phyloP scores from a whole-genome alignment of 2,888 invertebrate species.

The Pheosia tremula region DNA sequence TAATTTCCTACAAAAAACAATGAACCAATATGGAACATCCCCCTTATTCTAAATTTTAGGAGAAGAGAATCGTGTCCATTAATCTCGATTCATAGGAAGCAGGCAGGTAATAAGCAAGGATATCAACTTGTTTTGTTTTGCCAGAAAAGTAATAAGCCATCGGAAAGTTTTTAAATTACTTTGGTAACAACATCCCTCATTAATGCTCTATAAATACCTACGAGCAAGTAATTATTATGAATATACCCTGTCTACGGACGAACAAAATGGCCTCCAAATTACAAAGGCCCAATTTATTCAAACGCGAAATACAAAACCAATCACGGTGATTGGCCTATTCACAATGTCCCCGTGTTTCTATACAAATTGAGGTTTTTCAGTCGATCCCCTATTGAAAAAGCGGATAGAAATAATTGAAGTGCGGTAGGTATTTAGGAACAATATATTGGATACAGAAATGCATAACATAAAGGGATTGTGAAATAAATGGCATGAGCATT shows the following conservation, averaged over 20 bases:
- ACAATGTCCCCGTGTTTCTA: slow-evolving; percentile 31
- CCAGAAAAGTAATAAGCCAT: too few relatives aligned
- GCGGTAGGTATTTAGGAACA: slow-evolving; percentile 3
- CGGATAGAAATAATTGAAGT: slow-evolving; percentile 26
- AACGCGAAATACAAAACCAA: slow-evolving; percentile 45
- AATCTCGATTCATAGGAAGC: too few relatives aligned
- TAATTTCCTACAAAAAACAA: too few relatives aligned
- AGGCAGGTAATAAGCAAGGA: too few relatives aligned
- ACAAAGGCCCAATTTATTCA: slow-evolving; percentile 42
- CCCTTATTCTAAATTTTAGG: too few relatives aligned
- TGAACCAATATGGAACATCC: too few relatives aligned
- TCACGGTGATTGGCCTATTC: slow-evolving; percentile 55
- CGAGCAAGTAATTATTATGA: slow-evolving; percentile 3
- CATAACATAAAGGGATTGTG: slow-evolving; percentile 7
- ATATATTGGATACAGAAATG: background rate
- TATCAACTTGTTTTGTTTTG: too few relatives aligned
- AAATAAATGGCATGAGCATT: background rate
- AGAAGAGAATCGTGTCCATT: too few relatives aligned
- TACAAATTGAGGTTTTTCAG: slow-evolving; percentile 36
- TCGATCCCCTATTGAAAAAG: slow-evolving; percentile 21
- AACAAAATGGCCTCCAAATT: slow-evolving; percentile 17
- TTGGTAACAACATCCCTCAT: background rate
- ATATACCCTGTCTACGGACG: slow-evolving; percentile 14
- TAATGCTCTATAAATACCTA: background rate
- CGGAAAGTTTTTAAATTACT: background rate